Conservation (phyloP, 2,797 vertebrate genomes). For the Manis pentadactyla region DNA sequence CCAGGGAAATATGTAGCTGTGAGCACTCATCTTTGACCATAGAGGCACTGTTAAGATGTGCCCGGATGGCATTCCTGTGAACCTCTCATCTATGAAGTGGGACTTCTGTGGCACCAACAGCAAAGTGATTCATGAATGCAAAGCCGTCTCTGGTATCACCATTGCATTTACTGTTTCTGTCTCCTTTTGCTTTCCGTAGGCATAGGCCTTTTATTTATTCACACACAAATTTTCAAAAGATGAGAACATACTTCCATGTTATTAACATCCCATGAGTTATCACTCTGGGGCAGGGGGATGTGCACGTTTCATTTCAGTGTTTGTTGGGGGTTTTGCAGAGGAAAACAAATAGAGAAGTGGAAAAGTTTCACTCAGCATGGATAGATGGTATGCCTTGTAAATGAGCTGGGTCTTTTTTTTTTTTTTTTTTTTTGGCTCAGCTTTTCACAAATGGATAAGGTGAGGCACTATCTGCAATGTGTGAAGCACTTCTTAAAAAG, state of each 20-base stretch:
- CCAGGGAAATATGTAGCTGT: slow-evolving; percentile 56
- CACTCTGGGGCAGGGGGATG: neutral
- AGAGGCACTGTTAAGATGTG: slow-evolving; percentile 67
- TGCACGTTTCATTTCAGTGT: neutral
- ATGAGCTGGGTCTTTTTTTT: neutral
- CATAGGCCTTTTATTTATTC: neutral
- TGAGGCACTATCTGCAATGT: neutral
- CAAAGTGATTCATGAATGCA: neutral
- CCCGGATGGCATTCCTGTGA: slow-evolving; percentile 67
- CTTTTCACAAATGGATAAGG: neutral
- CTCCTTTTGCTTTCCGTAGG: neutral
- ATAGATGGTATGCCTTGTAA: neutral
- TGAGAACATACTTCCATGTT: neutral
- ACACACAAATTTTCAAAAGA: neutral
- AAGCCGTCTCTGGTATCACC: neutral
- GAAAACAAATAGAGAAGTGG: neutral
- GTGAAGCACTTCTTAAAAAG: neutral
- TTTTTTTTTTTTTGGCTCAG: neutral
- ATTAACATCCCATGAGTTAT: neutral
- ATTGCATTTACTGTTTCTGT: neutral
- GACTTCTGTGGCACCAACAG: slow-evolving; percentile 62
- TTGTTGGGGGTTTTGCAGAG: neutral
- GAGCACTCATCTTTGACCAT: slow-evolving; percentile 68
- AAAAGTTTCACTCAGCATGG: neutral
- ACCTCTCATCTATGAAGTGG: slow-evolving; percentile 76